These are phyloP conservation scores for Mola mola DNA, from an alignment of 2,113 vertebrate species.

Conservation along the genomic window DNA sequence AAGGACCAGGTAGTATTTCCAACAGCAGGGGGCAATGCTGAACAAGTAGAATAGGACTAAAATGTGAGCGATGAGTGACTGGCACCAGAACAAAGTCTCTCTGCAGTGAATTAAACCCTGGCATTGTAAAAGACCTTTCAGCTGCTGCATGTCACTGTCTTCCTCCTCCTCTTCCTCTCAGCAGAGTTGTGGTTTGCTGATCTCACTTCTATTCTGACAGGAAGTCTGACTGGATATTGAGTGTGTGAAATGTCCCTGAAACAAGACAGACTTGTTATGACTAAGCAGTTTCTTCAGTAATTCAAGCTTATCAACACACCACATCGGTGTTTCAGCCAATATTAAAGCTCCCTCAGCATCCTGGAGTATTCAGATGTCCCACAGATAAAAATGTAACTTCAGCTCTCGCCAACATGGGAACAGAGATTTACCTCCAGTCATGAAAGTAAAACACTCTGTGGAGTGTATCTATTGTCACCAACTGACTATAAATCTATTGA, in stretches of 20 bases:
- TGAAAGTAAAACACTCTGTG: background rate
- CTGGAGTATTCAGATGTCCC: background rate
- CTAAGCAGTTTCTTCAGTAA: constrained; percentile 4
- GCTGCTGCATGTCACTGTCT: no score
- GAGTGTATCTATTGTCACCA: background rate
- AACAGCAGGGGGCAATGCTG: no score
- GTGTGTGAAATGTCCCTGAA: constrained; percentile 16
- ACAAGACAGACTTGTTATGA: constrained; percentile 6
- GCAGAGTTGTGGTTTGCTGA: constrained; percentile 26
- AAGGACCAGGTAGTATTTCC: no score
- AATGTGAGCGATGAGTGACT: no score
- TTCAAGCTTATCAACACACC: background rate
- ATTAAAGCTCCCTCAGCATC: constrained; percentile 9
- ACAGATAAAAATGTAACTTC: background rate
- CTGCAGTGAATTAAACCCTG: no score
- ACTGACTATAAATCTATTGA: constrained; percentile 18
- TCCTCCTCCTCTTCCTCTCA: no score
- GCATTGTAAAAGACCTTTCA: no score
- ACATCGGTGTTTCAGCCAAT: constrained; percentile 18
- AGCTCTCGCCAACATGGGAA: background rate
- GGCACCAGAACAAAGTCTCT: no score
- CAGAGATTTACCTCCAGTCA: background rate
- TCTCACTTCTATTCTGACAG: constrained; percentile 43
- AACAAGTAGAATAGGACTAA: no score
- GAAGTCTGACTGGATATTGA: constrained; percentile 29